Evolutionary conservation across 2,113 vertebrate genomes (phyloP), one percentile per base, ranked within the genome.

Genomic region (Numida meleagris): DNA sequence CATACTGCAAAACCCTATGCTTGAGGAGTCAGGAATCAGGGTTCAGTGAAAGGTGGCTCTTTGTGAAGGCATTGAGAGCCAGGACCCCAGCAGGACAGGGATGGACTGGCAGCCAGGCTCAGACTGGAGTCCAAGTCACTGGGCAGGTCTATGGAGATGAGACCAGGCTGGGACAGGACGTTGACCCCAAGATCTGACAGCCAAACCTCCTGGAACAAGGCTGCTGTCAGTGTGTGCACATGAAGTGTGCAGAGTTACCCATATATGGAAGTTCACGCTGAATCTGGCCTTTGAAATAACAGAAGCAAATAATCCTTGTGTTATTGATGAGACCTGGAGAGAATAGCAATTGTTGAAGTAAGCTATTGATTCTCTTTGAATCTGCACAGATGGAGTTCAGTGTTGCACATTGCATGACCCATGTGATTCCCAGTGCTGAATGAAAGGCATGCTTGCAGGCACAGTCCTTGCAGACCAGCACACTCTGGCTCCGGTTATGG

Each of bases 401-500:
- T 57, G 50, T 40, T 71, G 33, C 23, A 7, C 36, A 45, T 38
- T 61, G 36, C 9, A 7, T 74, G 62, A 76, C 50, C 31, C 7
- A 8, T 3, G 9, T 77, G 24, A 57, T 42, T 68, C 40, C 23
- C 34, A 58, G 50, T 45, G 29, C 40, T 2, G 8, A 66, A 17
- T 5, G 2, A 36, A 42, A 48, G 70, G 9, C 15, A 15, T 36
- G 10, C 55, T 85, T 21, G 43, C 23, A 57, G 82, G 29, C 29
- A 29, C 45, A 48, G 4, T 9, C 17, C n/a, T 55, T 65, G 57
- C 45, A 58, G 82, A 36, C 50, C 36, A 34, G 24, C 3, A 7
- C 1, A 2, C 17, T 4, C 14, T 12, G 6, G 5, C 17, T 70
- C 36, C 1, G 2, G 16, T 15, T 65, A 25, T 73, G 40, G 40